Base-by-base conservation (phyloP, 92 coral and sea anemone genomes). In the Blastomussa wellsi region DNA sequence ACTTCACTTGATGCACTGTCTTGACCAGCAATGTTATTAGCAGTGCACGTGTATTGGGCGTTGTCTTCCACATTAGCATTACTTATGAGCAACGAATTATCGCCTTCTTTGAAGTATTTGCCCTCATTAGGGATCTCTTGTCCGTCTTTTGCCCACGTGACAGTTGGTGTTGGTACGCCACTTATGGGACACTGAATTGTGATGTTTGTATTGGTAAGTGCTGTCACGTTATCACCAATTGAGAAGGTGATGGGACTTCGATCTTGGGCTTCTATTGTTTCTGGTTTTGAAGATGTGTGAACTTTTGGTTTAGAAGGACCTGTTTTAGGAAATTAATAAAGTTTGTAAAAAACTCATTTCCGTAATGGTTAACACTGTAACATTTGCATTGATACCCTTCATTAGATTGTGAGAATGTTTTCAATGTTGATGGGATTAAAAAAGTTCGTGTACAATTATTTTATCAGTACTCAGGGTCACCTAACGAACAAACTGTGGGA, bases 141-240 rank as follows among this genome's bases (percentile, higher is more conserved):
- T 17, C 92, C 92, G 74, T 88, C 78, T 77, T 85, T 85, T 14
- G 92, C 86, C 94, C 94, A 91, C n/a, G 86, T 85, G 48, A 91
- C 76, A 22, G 35, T 71, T 51, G 94, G 94, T 36, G 71, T 62
- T 51, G 94, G 94, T 39, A 85, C 90, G 5, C 94, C 94, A 47
- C 88, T 88, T 65, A 92, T 75, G 82, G 87, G 81, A 86, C 94
- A 91, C 80, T 89, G 64, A 68, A 91, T 82, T 36, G 83, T 90
- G 20, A 91, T 86, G n/a, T 74, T 89, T 28, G 90, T 87, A 29
- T 87, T 73, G 74, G 79, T 49, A 51, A 91, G 82, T 41, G 93
- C 88, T 29, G 90, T 87, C 55, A 90, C 78, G 59, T 83, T 87
- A 44, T 90, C 90, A 70, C 93, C 93, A 57, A 90, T 82, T 15